Evolutionary conservation across 2,113 vertebrate species (phyloP), one percentile per base, ranked within the genome.

Genomic region (Elachura formosa): DNA sequence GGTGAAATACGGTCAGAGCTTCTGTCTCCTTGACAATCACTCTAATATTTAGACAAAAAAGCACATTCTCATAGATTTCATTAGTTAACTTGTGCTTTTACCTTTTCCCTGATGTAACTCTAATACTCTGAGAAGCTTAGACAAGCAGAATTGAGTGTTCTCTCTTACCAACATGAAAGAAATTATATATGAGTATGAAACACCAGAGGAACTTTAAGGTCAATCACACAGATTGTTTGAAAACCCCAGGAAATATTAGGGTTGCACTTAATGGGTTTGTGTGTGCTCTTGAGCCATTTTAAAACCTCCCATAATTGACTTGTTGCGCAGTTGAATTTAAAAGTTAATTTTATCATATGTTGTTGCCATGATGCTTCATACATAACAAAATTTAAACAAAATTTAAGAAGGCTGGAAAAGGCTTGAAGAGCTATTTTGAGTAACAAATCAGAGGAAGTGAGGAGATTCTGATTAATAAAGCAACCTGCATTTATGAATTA

Each of bases 21-120:
- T 92, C 89, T 91, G 58, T 95, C 78, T 95, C 82, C 71, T 94
- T 96, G 93, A 96, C 91, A 94, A 10, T 96, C 52, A 29, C 58
- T 93, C 55, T 82, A 97, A 97, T 96, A 95, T 96, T 96, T 96
- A 97, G 93, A 95, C 94, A 96, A 87, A 96, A 84, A 36, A 2
- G 6, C 8, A 2, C 34, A 52, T 68, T 92, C 34, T 87, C 10
- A 16, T 29, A 87, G 82, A 95, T 93, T 89, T 89, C 84, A 80
- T 94, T 95, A 95, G 71, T 93, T 55, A 85, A 11, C n/a, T 89
- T 20, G 4, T 48, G 38, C 87, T 76, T 85, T 94, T 96, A 90
- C 49, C 23, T 84, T 94, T 91, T 97, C 84, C 51, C 36, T 89
- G 26, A 49, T 76, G 93, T 85, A 87, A 69, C 45, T 89, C n/a